phyloP scores from a whole-genome alignment of 2,888 invertebrate species.

The Gibbula magus region DNA sequence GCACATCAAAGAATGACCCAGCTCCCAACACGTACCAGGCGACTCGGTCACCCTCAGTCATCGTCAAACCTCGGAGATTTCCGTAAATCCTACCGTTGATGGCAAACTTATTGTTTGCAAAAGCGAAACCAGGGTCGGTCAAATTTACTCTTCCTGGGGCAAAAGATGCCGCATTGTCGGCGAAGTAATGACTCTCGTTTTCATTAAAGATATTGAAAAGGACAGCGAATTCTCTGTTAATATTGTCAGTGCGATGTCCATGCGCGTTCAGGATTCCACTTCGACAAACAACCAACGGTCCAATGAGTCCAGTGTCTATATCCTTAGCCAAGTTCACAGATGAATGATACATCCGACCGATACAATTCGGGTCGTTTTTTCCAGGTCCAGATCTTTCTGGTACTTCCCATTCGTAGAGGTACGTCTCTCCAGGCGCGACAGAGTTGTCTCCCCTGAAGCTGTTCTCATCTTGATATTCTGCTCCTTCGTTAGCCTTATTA shows the following conservation, averaged over 20 bases:
- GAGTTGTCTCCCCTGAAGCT: slow-evolving; percentile 39
- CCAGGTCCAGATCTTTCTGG: slow-evolving; percentile 60
- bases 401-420: slow-evolving; percentile 56
- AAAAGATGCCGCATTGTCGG: slow-evolving; percentile 58
- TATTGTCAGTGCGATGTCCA: slow-evolving; percentile 45
- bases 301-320: slow-evolving; percentile 55
- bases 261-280: slow-evolving; percentile 44
- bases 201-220: slow-evolving; percentile 64
- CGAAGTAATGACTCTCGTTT: slow-evolving; percentile 63
- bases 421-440: slow-evolving; percentile 32
- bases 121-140: slow-evolving; percentile 44
- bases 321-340: slow-evolving; percentile 52
- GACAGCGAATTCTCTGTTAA: slow-evolving; percentile 61
- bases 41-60: slow-evolving; percentile 44
- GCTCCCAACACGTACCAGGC: slow-evolving; percentile 59
- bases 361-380: slow-evolving; percentile 57
- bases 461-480: slow-evolving; percentile 51
- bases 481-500: slow-evolving; percentile 53
- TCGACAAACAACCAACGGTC: slow-evolving; percentile 56
- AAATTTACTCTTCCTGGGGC: slow-evolving; percentile 36
- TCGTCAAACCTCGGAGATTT: slow-evolving; percentile 47
- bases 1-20: slow-evolving; percentile 50
- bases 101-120: slow-evolving; percentile 53
- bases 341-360: slow-evolving; percentile 58
- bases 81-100: slow-evolving; percentile 56